Percentiles rank a stretch among this genome's conserved stretches.
phyloP scores from a whole-genome alignment of 2,113 vertebrate genomes.

The Ellobius talpinus region DNA sequence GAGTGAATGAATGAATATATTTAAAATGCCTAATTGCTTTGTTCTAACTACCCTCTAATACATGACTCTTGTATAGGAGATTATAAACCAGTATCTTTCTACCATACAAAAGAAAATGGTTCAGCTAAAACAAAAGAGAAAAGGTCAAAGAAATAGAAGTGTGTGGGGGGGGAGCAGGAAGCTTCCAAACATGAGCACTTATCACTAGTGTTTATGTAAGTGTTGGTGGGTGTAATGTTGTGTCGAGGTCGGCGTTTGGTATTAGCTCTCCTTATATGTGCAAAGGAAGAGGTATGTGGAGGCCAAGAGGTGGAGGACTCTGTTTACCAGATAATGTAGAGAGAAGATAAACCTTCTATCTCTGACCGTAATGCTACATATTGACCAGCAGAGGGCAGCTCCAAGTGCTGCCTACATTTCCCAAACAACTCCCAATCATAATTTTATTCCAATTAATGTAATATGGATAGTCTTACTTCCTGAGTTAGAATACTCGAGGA shows the following conservation, averaged over 20 bases:
- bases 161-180: fast-evolving
- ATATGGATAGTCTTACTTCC: conserved; percentile 3
- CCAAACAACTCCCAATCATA: too few species aligned
- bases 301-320: neutral
- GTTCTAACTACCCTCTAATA: neutral
- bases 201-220: neutral
- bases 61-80: neutral
- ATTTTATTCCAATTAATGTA: conserved; percentile 10
- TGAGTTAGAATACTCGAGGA: conserved; percentile 9
- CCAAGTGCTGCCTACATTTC: neutral
- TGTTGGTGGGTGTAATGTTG: neutral
- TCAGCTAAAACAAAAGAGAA: neutral
- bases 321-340: neutral
- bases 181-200: neutral
- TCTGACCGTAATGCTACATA: neutral
- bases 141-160: neutral
- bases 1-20: neutral
- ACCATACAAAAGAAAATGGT: neutral
- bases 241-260: neutral
- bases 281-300: neutral
- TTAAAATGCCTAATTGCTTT: neutral
- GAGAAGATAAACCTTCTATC: neutral
- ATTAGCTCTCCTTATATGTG: neutral
- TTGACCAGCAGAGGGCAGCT: conserved; percentile 29
- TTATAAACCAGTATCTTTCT: neutral